Evolutionary conservation across 2,797 vertebrate genomes (phyloP).

Genomic region (Thunnus albacares): DNA sequence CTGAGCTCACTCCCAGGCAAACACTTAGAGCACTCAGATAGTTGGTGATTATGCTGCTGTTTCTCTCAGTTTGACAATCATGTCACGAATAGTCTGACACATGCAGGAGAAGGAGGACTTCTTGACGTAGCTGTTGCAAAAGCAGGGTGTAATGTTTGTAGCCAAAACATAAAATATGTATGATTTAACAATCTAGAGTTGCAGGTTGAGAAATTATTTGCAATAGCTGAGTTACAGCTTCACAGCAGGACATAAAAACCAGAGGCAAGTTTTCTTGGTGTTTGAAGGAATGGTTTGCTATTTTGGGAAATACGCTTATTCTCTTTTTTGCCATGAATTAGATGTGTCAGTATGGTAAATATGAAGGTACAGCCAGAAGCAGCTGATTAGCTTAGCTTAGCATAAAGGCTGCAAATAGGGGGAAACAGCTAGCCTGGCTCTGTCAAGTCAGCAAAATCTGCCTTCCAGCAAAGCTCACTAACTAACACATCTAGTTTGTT

Average conservation of each 20-base stretch:
- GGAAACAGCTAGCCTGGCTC: too few relatives aligned
- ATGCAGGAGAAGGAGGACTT: conserved; percentile 5
- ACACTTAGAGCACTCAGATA: conserved; percentile 23
- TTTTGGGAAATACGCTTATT: neutral
- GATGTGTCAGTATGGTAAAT: neutral
- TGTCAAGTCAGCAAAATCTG: too few relatives aligned
- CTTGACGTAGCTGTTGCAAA: conserved; percentile 23
- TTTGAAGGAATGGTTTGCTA: neutral
- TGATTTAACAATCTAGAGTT: neutral
- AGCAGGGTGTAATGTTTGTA: conserved; percentile 13
- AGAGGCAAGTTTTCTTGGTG: neutral
- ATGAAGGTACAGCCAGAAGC: too few relatives aligned
- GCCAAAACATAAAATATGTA: conserved; percentile 22
- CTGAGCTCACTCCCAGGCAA: conserved; percentile 13
- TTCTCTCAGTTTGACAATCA: conserved; percentile 34
- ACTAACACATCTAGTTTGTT: too few relatives aligned
- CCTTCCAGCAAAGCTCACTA: too few relatives aligned
- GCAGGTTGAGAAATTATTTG: neutral
- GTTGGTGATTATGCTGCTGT: conserved; percentile 14
- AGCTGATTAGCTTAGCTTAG: too few relatives aligned
- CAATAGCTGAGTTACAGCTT: neutral
- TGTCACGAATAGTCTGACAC: conserved; percentile 34
- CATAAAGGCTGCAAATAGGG: too few relatives aligned
- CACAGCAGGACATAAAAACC: neutral
- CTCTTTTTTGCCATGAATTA: neutral